Percentiles rank a stretch among this genome's conserved stretches.
These are phyloP conservation scores for Odontomachus brunneus DNA, from an alignment of 1,140 invertebrate species.

Conservation along the genomic window DNA sequence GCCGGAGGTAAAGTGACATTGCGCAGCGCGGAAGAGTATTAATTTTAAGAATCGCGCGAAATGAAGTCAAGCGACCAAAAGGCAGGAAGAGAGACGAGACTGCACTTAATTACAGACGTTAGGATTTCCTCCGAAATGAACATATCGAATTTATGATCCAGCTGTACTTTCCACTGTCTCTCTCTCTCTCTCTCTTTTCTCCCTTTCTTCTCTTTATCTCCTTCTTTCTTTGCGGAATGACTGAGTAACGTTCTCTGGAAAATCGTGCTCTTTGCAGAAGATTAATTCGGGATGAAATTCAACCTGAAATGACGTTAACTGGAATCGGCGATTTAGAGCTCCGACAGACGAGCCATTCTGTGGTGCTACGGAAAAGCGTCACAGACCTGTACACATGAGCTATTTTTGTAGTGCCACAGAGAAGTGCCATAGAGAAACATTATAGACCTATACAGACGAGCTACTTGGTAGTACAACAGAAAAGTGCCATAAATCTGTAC, in stretches of 20 bases:
- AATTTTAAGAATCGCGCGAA: constrained; percentile 33
- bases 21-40: not conserved
- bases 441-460: too few relatives aligned
- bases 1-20: not conserved
- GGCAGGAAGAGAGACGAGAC: not conserved
- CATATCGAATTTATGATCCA: constrained; percentile 25
- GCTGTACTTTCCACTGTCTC: constrained; percentile 15
- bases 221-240: not conserved
- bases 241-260: constrained; percentile 23
- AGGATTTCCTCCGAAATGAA: constrained; percentile 12
- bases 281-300: not conserved
- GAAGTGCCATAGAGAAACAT: too few relatives aligned
- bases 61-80: constrained; percentile 1
- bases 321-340: too few relatives aligned
- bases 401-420: too few relatives aligned
- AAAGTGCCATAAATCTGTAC: too few relatives aligned
- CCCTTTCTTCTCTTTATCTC: constrained; percentile 9
- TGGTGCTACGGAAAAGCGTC: too few relatives aligned
- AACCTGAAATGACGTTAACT: not conserved
- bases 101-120: constrained; percentile 40
- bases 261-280: constrained; percentile 4
- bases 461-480: too few relatives aligned
- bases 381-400: too few relatives aligned
- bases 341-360: too few relatives aligned
- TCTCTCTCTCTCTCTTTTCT: not conserved